Evolutionary conservation across 2,113 vertebrate species (phyloP).

Genomic region (Myotis brandtii): DNA sequence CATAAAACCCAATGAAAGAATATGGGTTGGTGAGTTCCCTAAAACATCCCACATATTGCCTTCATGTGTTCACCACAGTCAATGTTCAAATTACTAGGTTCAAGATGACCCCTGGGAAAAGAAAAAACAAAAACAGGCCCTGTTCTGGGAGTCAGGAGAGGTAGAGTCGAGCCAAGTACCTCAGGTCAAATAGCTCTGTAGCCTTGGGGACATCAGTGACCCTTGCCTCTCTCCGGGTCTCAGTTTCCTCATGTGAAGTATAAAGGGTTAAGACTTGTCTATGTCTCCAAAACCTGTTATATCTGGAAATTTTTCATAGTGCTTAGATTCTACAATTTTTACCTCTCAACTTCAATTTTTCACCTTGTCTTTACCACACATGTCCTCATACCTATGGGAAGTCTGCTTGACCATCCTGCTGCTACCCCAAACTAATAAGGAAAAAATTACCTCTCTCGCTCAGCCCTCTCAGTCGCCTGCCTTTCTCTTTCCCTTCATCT

Average conservation of each 20-base stretch:
- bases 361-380: neutral
- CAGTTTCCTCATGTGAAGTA: neutral
- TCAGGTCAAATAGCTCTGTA: neutral
- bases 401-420: neutral
- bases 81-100: neutral
- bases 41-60: neutral
- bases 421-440: neutral
- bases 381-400: neutral
- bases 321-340: neutral
- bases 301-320: neutral
- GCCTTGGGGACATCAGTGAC: neutral
- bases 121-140: neutral
- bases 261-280: neutral
- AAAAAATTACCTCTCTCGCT: neutral
- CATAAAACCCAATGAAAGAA: constrained; percentile 13
- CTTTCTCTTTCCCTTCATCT: neutral
- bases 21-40: neutral
- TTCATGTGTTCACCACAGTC: neutral
- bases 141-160: neutral
- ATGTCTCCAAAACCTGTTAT: neutral
- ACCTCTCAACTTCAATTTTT: neutral
- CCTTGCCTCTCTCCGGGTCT: neutral
- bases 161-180: neutral
- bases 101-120: neutral
- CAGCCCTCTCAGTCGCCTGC: neutral